These are phyloP conservation scores for Caenorhabditis afra DNA, from an alignment of 2,888 invertebrate genomes.

Conservation along the genomic window DNA sequence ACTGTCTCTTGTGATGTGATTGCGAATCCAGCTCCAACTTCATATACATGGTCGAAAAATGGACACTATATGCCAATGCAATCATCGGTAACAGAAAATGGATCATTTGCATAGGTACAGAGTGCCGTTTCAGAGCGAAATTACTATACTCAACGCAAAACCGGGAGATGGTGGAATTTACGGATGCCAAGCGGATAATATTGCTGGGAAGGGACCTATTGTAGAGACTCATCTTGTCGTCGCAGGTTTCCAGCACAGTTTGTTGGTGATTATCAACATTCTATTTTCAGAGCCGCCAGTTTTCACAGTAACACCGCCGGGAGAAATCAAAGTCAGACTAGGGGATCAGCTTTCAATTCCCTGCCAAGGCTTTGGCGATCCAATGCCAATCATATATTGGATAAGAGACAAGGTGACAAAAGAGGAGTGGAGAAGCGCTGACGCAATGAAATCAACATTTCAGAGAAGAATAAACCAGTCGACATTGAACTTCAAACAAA, in stretches of 20 bases:
- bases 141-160: slow-evolving; percentile 56
- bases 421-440: too few species aligned
- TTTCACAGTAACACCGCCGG: slow-evolving; percentile 71
- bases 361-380: slow-evolving; percentile 78
- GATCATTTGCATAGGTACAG: neutral
- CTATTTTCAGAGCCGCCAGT: slow-evolving; percentile 71
- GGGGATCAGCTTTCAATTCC: slow-evolving; percentile 69
- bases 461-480: slow-evolving; percentile 69
- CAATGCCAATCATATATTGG: slow-evolving; percentile 77
- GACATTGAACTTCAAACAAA: slow-evolving; percentile 61
- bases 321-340: slow-evolving; percentile 64
- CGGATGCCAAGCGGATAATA: slow-evolving; percentile 74
- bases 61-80: slow-evolving; percentile 67
- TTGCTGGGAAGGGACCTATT: slow-evolving; percentile 70
- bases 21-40: slow-evolving; percentile 76
- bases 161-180: slow-evolving; percentile 74
- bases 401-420: slow-evolving; percentile 68
- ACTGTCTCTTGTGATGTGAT: slow-evolving; percentile 72
- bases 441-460: slow-evolving; percentile 22
- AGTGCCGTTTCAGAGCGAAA: slow-evolving; percentile 19
- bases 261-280: neutral
- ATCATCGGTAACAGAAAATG: slow-evolving; percentile 17
- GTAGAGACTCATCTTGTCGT: slow-evolving; percentile 77
- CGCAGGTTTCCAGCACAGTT: slow-evolving; percentile 68
- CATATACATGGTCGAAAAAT: slow-evolving; percentile 77